Evolutionary conservation across 1,140 invertebrate genomes (phyloP).

Genomic region (Hydropsyche tenuis): DNA sequence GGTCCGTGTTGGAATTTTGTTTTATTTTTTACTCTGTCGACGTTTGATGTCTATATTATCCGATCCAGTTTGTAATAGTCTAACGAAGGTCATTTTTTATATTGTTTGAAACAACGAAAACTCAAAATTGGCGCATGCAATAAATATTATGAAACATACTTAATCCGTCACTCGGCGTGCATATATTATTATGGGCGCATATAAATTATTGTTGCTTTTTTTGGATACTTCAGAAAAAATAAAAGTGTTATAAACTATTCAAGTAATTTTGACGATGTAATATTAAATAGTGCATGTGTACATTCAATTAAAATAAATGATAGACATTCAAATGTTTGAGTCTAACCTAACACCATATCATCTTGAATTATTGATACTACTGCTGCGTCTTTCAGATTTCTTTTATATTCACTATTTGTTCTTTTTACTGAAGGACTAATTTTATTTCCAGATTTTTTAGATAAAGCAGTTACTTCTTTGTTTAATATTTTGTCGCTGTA

Average conservation of each 20-base stretch:
- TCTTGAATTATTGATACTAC: constrained; percentile 6
- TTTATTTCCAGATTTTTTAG: neutral
- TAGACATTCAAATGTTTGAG: neutral
- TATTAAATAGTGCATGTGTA: neutral
- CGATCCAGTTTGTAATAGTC: neutral
- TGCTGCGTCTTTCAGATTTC: neutral
- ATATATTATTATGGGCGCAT: too few species aligned
- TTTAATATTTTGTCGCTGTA: constrained; percentile 13
- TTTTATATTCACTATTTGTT: neutral
- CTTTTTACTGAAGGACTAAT: neutral
- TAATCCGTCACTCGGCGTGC: too few species aligned
- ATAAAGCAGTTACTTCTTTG: neutral
- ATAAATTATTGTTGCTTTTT: too few species aligned
- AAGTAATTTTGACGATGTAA: too few species aligned
- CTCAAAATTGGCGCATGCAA: too few species aligned
- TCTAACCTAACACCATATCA: constrained; percentile 20
- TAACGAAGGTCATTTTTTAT: neutral
- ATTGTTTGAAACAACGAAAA: too few species aligned
- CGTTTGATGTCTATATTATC: constrained; percentile 39
- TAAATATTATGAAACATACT: too few species aligned
- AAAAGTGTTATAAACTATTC: too few species aligned
- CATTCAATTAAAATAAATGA: neutral
- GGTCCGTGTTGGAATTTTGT: constrained; percentile 22
- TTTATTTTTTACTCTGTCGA: constrained; percentile 19
- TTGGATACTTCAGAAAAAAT: too few species aligned